Conservation (phyloP, 2,113 vertebrate genomes). For the Lipophrys pholis region DNA sequence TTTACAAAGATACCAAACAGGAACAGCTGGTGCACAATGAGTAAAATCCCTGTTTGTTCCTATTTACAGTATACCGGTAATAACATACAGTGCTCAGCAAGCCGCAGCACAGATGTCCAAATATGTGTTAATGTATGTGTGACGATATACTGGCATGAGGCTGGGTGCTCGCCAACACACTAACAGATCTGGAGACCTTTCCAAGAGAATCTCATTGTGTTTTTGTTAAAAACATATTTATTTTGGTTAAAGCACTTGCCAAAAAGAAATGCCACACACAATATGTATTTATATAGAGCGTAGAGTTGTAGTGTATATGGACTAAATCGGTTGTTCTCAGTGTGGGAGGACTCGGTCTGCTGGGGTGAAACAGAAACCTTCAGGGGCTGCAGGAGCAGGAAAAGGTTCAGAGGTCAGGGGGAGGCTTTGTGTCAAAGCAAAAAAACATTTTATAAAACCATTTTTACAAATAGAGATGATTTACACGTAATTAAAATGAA, state of each 20-base stretch:
- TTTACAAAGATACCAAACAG: constrained; percentile 16
- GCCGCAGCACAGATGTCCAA: neutral
- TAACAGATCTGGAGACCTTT: neutral
- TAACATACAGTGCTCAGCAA: neutral
- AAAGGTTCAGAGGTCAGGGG: too few species aligned
- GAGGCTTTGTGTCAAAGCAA: too few species aligned
- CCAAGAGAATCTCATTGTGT: neutral
- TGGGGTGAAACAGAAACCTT: too few species aligned
- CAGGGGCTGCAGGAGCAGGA: too few species aligned
- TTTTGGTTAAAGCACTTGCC: neutral
- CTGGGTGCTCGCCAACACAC: neutral
- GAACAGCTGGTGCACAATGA: neutral
- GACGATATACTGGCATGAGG: neutral
- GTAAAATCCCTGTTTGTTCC: neutral
- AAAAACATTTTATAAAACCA: too few species aligned
- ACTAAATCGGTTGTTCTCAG: too few species aligned
- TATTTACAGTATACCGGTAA: constrained; percentile 1
- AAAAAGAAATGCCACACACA: neutral
- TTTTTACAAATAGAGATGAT: too few species aligned
- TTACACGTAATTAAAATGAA: too few species aligned
- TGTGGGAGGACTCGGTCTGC: too few species aligned
- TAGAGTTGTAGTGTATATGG: too few species aligned
- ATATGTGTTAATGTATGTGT: constrained; percentile 6
- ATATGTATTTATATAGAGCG: too few species aligned
- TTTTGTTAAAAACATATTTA: neutral